phyloP scores from a whole-genome alignment of 2,888 invertebrate genomes.

The Caenorhabditis imperialis region DNA sequence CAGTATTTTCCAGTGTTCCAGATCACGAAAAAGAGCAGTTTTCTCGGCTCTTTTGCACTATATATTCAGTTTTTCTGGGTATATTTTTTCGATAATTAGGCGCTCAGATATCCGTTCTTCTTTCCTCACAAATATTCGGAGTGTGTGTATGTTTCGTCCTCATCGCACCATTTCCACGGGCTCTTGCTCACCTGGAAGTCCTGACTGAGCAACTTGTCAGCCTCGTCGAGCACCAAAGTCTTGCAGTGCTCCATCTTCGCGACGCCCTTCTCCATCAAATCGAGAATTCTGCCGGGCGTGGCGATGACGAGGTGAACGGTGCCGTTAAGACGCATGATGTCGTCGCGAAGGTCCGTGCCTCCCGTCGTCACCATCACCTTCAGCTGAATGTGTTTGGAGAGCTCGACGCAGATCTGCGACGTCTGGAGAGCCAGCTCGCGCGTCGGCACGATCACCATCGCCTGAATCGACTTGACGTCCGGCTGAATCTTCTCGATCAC shows the following conservation, averaged over 20 bases:
- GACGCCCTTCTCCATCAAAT: conserved; percentile 97
- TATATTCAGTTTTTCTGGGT: too few species aligned
- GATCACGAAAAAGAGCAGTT: too few species aligned
- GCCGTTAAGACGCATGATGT: conserved; percentile 99
- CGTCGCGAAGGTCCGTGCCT: conserved; percentile 92
- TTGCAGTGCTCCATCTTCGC: conserved; percentile 96
- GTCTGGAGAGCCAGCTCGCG: conserved; percentile 98
- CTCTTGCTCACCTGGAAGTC: conserved; percentile 92
- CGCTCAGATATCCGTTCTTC: conserved; percentile 56
- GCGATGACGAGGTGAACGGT: conserved; percentile 96
- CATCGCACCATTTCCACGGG: too few species aligned
- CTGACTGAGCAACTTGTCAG: conserved; percentile 97
- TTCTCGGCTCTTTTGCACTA: too few species aligned
- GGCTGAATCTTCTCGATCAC: conserved; percentile 89
- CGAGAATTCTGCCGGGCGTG: conserved; percentile 98
- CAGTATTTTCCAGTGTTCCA: too few species aligned
- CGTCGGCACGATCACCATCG: conserved; percentile 97
- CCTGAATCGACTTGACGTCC: conserved; percentile 91
- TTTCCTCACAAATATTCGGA: conserved; percentile 35
- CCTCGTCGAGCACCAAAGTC: conserved; percentile 97
- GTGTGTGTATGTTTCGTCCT: conserved; percentile 46
- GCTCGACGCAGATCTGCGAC: conserved; percentile 98
- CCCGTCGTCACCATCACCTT: conserved; percentile 99
- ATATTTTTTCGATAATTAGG: neutral
- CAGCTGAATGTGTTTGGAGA: conserved; percentile 95